Conservation (phyloP, 2,888 invertebrate species). For the Mongoloraphidia duomilia region DNA sequence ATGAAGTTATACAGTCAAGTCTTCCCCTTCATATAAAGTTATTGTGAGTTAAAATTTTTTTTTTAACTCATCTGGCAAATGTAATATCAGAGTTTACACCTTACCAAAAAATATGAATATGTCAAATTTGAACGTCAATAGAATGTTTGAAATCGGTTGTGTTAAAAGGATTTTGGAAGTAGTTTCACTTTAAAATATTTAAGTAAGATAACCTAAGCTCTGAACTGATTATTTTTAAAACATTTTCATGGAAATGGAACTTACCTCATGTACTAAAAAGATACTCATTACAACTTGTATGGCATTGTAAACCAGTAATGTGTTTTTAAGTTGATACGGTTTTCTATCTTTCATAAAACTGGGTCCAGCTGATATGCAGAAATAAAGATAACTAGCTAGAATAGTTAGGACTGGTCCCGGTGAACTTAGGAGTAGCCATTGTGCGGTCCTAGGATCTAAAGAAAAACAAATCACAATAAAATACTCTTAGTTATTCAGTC, state of each 20-base stretch:
- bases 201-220: too few relatives aligned
- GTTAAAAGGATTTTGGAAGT: too few relatives aligned
- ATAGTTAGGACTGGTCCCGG: conserved; percentile 54
- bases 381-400: conserved; percentile 50
- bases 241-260: conserved; percentile 9
- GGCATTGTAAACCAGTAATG: conserved; percentile 71
- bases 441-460: conserved; percentile 51
- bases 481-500: not conserved
- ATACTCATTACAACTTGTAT: conserved; percentile 69
- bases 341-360: conserved; percentile 72
- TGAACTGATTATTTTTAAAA: too few relatives aligned
- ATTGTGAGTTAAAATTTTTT: too few relatives aligned
- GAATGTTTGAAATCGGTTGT: too few relatives aligned
- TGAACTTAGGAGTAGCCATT: conserved; percentile 59
- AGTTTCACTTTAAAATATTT: too few relatives aligned
- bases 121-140: too few relatives aligned
- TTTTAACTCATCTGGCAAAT: too few relatives aligned
- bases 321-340: conserved; percentile 63
- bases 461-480: conserved; percentile 13
- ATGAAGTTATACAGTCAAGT: too few relatives aligned
- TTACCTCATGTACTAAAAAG: conserved; percentile 66
- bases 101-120: too few relatives aligned
- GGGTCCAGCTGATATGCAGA: conserved; percentile 68
- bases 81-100: too few relatives aligned
- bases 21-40: too few relatives aligned